Conservation (phyloP, 2,888 invertebrate species). For the Cotesia congregata region DNA sequence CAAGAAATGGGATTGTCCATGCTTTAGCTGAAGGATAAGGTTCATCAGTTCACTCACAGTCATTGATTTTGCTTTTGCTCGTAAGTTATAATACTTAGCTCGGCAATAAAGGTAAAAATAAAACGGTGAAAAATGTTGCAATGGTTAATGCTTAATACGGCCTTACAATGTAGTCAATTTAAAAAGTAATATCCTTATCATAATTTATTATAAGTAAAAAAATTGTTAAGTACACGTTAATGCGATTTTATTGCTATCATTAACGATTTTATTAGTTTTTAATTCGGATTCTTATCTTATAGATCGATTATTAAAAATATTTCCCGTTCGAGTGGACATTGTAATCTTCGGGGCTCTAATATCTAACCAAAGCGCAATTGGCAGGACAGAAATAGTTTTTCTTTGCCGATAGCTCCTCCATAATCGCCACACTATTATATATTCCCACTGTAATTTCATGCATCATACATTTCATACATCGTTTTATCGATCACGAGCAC, state of each 20-base stretch:
- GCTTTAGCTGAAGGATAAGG: constrained; percentile 43
- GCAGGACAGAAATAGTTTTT: background rate
- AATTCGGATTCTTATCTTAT: too few species aligned
- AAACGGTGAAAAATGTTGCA: background rate
- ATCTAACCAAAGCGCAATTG: background rate
- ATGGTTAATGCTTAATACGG: background rate
- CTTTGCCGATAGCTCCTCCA: background rate
- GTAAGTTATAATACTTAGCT: background rate
- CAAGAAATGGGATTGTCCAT: constrained; percentile 40
- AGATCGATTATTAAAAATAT: too few species aligned
- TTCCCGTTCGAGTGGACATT: background rate
- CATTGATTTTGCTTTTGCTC: background rate
- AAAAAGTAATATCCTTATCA: background rate
- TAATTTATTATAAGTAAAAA: background rate
- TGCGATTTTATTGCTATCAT: too few species aligned
- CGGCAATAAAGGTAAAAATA: background rate
- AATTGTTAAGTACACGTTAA: background rate
- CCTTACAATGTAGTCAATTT: background rate
- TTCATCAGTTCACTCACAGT: constrained; percentile 10
- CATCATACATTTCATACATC: background rate
- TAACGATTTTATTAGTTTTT: too few species aligned
- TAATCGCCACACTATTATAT: constrained; percentile 14
- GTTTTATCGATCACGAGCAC: background rate
- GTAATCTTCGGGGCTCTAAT: background rate
- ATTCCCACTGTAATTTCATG: constrained; percentile 53